Evolutionary conservation across 1,140 invertebrate genomes (phyloP), one percentile per base, ranked within the genome.

Genomic region (Ceratina japonica): DNA sequence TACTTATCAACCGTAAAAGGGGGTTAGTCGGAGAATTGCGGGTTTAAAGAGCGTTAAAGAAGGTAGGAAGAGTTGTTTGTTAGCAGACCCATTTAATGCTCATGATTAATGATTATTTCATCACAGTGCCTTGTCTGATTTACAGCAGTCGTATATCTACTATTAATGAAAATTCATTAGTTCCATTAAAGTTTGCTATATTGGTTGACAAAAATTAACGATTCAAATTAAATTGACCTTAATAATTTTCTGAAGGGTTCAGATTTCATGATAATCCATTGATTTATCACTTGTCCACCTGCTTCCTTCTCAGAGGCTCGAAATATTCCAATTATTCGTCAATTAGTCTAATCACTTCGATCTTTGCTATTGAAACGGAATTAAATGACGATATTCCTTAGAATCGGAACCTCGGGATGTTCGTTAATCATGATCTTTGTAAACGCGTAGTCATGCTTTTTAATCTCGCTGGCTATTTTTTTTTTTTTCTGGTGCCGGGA

Each of bases 61-160:
- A 64, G 56, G 20, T 61, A 63, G 62, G 76, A 44, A 64, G 65
- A 37, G 7, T 59, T 51, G 69, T 68, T 84, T 83, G 82, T 82
- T 83, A 80, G 68, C 82, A 80, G 83, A 75, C 81, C 37, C 81
- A 20, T 58, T 87, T 86, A 82, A 63, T 61, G 65, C 80, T 75
- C 80, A 81, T 76, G 85, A 89, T 89, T 89, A 87, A 86, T 80
- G 80, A 61, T 20, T 22, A 15, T 31, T 56, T 44, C 22, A 1
- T 72, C 37, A 1, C 44, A 0, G 18, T 62, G 2, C 20, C n/a
- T n/a, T 56, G 15, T 56, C 12, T 20, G 58, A 51, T 27, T 58
- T 12, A 20, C 2, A 37, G 4, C 4, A 31, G 12, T 0, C 3
- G 51, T 7, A 44, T 8, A 44, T 8, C 37, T 44, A 10, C 37